Percentiles rank a stretch among this genome's conserved stretches.
Evolutionary conservation across 2,797 vertebrate genomes (phyloP).

Genomic region (Chromobotia macracanthus): DNA sequence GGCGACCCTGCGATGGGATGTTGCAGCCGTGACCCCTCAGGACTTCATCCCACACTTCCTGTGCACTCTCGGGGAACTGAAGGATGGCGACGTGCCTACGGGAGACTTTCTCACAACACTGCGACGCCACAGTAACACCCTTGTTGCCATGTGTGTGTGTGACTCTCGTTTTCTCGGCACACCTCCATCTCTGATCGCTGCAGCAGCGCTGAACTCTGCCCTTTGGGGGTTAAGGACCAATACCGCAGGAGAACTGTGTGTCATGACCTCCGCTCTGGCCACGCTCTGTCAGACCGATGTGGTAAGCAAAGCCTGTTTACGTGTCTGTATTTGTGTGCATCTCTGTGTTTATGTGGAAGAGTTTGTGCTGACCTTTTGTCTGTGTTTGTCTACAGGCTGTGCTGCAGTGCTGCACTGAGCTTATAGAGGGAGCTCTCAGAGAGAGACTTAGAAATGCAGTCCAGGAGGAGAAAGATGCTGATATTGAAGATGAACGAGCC

Average conservation of each 20-base stretch:
- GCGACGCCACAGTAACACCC: conserved; percentile 77
- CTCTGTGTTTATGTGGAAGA: neutral
- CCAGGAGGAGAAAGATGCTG: conserved; percentile 66
- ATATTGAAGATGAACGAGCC: conserved; percentile 71
- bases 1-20: conserved; percentile 78
- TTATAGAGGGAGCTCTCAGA: conserved; percentile 74
- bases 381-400: conserved; percentile 65
- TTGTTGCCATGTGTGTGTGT: conserved; percentile 78
- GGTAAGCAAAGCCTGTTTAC: conserved; percentile 67
- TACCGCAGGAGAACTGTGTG: conserved; percentile 54
- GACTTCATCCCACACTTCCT: conserved; percentile 81
- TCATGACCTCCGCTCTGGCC: conserved; percentile 67
- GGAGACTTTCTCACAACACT: conserved; percentile 67
- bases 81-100: conserved; percentile 38
- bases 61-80: conserved; percentile 61
- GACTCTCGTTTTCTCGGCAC: conserved; percentile 77
- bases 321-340: neutral
- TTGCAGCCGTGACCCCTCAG: conserved; percentile 79
- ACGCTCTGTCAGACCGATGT: conserved; percentile 72
- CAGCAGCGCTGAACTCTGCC: conserved; percentile 76
- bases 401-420: conserved; percentile 78
- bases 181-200: conserved; percentile 76
- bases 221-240: conserved; percentile 70
- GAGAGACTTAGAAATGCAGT: conserved; percentile 71
- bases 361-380: neutral